Conservation (phyloP, 2,797 vertebrate genomes). For the Squalus acanthias region DNA sequence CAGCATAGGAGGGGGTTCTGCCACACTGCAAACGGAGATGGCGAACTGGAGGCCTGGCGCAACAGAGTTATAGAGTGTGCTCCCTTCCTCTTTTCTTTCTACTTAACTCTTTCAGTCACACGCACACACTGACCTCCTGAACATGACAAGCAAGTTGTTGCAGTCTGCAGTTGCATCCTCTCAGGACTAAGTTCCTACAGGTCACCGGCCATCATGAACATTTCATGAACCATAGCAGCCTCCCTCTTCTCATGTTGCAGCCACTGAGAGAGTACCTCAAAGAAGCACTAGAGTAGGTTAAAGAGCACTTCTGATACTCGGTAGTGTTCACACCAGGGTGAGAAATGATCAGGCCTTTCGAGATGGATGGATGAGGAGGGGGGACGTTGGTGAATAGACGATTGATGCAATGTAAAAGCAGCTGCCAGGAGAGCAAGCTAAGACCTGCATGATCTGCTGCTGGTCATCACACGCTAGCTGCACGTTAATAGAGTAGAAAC, state of each 20-base stretch:
- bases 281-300: not conserved
- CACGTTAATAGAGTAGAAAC: not conserved
- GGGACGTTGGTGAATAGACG: not conserved
- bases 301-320: too few relatives aligned
- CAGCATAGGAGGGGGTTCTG: not conserved
- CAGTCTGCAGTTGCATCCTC: not conserved
- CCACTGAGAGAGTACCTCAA: not conserved
- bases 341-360: not conserved
- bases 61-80: not conserved
- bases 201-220: not conserved
- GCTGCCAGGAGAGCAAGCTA: not conserved
- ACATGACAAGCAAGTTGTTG: not conserved
- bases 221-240: not conserved
- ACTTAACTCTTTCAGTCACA: not conserved
- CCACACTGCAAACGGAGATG: not conserved
- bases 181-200: not conserved
- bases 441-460: too few relatives aligned
- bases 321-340: not conserved
- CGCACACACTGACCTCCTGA: not conserved
- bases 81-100: not conserved
- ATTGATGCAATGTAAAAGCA: not conserved
- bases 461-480: not conserved
- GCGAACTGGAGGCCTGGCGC: not conserved
- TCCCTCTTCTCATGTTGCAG: not conserved
- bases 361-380: too few relatives aligned